Base-by-base conservation (phyloP, 2,797 vertebrate species). In the Ptychobarbus kaznakovi region DNA sequence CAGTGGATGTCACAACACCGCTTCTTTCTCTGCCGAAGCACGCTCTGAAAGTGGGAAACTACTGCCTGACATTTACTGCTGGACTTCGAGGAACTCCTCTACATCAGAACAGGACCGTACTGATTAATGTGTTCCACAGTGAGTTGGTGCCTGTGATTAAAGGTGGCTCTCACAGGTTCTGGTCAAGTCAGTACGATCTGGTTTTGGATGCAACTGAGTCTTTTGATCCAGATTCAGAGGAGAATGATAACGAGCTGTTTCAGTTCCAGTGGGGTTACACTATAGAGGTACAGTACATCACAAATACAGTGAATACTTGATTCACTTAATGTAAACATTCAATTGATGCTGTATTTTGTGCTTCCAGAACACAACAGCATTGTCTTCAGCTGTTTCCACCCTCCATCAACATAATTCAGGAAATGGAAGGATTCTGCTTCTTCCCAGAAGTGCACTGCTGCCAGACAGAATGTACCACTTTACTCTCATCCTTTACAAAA, bases 131-230 rank as follows among this genome's bases (percentile, higher is more conserved):
- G 53, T 82, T 91, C 44, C 90, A 93, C 80, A 95, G 94, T 51
- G 89, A 90, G 0, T 84, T 96, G 70, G 91, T 95, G 15, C 92
- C 96, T 15, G 46, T 93, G 56, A 96, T 96, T 83, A 92, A 91
- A 81, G 96, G 96, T 69, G 96, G 96, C 8, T 94, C 94, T 2
- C 88, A 91, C 78, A 92, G 93, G 90, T 68, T 92, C 46, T 95
- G 95, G 93, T 88, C 94, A 75, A 90, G 81, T 58, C 22, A 89
- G 38, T 89, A 63, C n/a, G 92, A 96, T 79, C 92, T 97, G 1
- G 20, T 93, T 73, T 87, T 97, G 89, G 95, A 96, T 68, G 96
- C 94, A 66, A 92, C 91, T 2, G 89, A 93, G 10, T 96, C 96
- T 20, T 90, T 87, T 40, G 96, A 97, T 86, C 96, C 95, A 32